Base-by-base conservation (phyloP, 2,113 vertebrate species). In the Cyprinus carpio region DNA sequence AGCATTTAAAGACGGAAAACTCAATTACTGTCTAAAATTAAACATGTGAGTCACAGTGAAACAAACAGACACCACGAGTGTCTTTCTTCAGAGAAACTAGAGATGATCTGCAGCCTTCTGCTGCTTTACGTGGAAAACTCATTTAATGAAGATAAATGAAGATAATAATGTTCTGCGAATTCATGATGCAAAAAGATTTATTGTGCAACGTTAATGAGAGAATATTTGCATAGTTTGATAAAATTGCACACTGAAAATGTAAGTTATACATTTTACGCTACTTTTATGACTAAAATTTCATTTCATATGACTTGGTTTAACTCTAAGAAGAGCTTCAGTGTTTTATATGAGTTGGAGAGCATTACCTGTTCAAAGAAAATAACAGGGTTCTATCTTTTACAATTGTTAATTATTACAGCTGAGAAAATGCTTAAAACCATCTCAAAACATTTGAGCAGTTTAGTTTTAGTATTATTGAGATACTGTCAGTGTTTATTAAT, bases 21-120 rank as follows among this genome's bases (percentile, higher is more conserved):
- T 76, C 71, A 58, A 74, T 62, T 80, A 85, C 16, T n/a, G 58
- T 43, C 81, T 87, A 37, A 60, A 87, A 83, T 81, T 56, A 80
- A 84, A 84, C 40, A 67, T 20, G 43, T 67, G 75, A 54, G 46
- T 67, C 74, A 84, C 60, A 20, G 58, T 51, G 43, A 18, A 37
- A 69, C 23, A 37, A 54, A 64, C 43, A 46, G 69, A 77, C 10
- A 31, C 27, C 6, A 0, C 4, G 10, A 43, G 37, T 13, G 34
- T 37, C 29, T 25, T 25, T 79, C 56, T 25, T 62, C 34, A 72
- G 69, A 72, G 40, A 40, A 72, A 72, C 69, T 34, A 34, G 65
- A 34, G 16, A 4, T 69, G 65, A 34, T 29, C 64, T 16, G 4
- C 27, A 65, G 64, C 64, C 64, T 29, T 31, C 13, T 67, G 6